Evolutionary conservation across 1,140 invertebrate genomes (phyloP), one percentile per base, ranked within the genome.

Genomic region (Aphidius gifuensis): DNA sequence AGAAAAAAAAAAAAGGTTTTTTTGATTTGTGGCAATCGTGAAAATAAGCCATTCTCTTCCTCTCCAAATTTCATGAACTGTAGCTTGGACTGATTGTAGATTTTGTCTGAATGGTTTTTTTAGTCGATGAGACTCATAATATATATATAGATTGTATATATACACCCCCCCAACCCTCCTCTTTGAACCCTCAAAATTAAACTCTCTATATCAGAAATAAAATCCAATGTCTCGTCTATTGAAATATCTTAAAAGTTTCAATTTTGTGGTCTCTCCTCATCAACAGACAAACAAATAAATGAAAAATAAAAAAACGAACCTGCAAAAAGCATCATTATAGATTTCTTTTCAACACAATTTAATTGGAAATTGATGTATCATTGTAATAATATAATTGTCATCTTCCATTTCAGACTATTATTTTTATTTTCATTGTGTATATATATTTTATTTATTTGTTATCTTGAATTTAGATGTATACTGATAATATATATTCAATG

Each of bases 211-310:
- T 47, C 16, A 16, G 16, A 16, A 16, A 40, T 49, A 32, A 46
- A 23, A 9, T 59, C 47, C 61, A 58, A 63, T 63, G 61, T 63
- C 61, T 63, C 61, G 56, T 62, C 60, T 62, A 63, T 63, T 63
- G 61, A 58, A 51, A 40, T 55, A 56, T 44, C 57, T 57, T 55
- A 53, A 63, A 63, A 63, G 61, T 63, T 63, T 63, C 61, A 58
- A 63, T 63, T 63, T 63, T 63, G 58, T 48, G 61, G 61, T 63
- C 40, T 50, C 4, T 43, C 39, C 43, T n/a, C 45, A 21, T 57
- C 48, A 23, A 57, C 48, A 57, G 57, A 63, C 54, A 50, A 43
- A 49, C 48, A 21, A 49, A 63, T 58, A 63, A 60, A 58, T 6
- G 8, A 49, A n/a, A 49, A 49, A 11, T 2, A 49, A 11, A 2